These are phyloP conservation scores for Scomberomorus guttatus DNA, from an alignment of 2,797 vertebrate genomes.

Conservation along the genomic window DNA sequence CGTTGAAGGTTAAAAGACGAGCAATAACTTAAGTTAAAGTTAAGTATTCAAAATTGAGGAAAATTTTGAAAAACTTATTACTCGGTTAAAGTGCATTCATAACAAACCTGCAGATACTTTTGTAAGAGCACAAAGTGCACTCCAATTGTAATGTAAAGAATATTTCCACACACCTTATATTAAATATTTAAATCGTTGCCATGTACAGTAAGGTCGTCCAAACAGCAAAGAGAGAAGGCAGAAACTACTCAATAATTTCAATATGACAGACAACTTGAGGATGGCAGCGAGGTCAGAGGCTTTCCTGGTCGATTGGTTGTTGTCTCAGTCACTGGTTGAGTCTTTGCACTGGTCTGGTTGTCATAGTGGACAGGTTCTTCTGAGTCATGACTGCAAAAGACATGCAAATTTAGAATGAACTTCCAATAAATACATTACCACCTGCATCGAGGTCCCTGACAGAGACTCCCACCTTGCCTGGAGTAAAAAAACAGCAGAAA, in stretches of 20 bases:
- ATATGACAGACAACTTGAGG: neutral
- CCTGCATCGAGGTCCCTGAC: no score
- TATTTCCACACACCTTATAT: neutral
- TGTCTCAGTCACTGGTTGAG: conserved; percentile 43
- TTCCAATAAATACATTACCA: no score
- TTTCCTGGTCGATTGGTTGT: neutral
- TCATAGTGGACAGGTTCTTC: conserved; percentile 74
- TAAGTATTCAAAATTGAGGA: neutral
- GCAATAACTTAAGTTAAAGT: neutral
- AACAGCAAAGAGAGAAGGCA: neutral
- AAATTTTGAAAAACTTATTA: neutral
- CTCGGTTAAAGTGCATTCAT: neutral
- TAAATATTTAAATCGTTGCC: neutral
- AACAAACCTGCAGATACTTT: neutral
- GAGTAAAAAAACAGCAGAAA: no score
- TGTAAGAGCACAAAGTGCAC: neutral
- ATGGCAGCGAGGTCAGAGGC: neutral
- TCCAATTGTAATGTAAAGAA: neutral
- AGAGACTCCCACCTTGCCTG: no score
- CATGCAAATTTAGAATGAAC: neutral
- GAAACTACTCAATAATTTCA: neutral
- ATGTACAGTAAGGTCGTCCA: neutral
- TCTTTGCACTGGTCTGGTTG: conserved; percentile 64
- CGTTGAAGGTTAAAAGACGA: neutral
- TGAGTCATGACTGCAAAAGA: conserved; percentile 78